phyloP scores from a whole-genome alignment of 2,888 invertebrate species.

The Lymantria monacha region DNA sequence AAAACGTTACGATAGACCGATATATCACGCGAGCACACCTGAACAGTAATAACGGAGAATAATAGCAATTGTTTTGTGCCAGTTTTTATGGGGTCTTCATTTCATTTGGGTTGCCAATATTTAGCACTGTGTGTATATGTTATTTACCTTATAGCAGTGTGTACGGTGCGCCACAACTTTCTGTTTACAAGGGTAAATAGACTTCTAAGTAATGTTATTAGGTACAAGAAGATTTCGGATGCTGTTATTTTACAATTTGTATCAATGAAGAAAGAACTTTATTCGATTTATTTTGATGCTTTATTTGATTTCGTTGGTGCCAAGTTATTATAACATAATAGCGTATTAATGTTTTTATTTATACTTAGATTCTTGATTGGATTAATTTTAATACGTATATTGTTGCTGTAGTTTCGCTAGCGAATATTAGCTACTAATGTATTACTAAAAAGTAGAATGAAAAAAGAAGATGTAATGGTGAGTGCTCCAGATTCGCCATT shows the following conservation, averaged over 20 bases:
- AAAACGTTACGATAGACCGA: constrained; percentile 64
- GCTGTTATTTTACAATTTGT: neutral
- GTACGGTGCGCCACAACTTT: constrained; percentile 16
- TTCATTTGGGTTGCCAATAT: constrained; percentile 39
- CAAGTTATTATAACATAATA: no score
- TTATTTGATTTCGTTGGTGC: no score
- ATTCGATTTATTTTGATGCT: no score
- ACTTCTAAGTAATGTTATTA: constrained; percentile 11
- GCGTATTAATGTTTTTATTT: no score
- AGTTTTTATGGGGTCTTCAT: constrained; percentile 74
- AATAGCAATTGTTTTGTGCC: constrained; percentile 71
- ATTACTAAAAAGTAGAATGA: no score
- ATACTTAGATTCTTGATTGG: no score
- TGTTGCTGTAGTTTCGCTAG: no score
- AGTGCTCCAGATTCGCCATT: no score
- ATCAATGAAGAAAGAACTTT: no score
- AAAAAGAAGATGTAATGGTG: no score
- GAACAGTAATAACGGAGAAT: constrained; percentile 75
- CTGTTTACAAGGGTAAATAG: constrained; percentile 16
- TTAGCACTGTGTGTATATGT: constrained; percentile 21
- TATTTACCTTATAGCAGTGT: constrained; percentile 23
- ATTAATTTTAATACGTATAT: no score
- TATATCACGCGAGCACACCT: constrained; percentile 74
- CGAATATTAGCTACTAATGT: no score
- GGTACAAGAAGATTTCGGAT: neutral